Base-by-base conservation (phyloP, 2,113 vertebrate genomes). In the Chrysemys picta region DNA sequence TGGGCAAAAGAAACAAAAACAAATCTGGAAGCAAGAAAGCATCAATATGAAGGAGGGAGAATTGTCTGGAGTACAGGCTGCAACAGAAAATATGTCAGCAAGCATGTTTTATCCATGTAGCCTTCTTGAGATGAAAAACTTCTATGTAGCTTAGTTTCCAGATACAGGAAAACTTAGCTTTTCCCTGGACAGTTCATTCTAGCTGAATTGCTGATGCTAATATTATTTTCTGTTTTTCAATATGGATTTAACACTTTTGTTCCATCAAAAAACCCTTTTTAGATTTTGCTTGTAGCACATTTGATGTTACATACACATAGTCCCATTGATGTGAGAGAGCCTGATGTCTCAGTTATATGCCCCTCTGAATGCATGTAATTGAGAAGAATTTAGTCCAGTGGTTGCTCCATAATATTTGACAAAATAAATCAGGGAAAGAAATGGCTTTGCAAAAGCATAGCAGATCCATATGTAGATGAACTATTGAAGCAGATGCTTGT, bases 91-190 rank as follows among this genome's bases (percentile, higher is more conserved):
- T 14, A 59, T 31, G 27, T 56, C 53, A 35, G 14, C 24, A 21
- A 31, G 7, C 0, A 6, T 1, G 2, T 22, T 16, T 24, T 1
- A 1, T 31, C 72, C 52, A n/a, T 42, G 56, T 82, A 11, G 53
- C 3, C 7, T 84, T 21, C 14, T 6, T 75, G 31, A 35, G 57
- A n/a, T 13, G 13, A 17, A 53, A 53, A 72, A 17, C 19, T 0
- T 27, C 7, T 24, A 35, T 22, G 38, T 8, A 53, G 8, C 80
- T 89, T 80, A 80, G 72, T 54, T 54, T 38, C 49, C 38, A 25
- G 56, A 53, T 49, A 21, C 16, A 87, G 21, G 57, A 49, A 84
- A 21, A 21, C 42, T 31, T 62, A 45, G 47, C 57, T 49, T 57
- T n/a, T 52, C 49, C 57, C 69, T 21, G 31, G 79, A 2, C 24